Conservation (phyloP, 1,140 invertebrate species). For the Yoshiicerus persimilis region DNA sequence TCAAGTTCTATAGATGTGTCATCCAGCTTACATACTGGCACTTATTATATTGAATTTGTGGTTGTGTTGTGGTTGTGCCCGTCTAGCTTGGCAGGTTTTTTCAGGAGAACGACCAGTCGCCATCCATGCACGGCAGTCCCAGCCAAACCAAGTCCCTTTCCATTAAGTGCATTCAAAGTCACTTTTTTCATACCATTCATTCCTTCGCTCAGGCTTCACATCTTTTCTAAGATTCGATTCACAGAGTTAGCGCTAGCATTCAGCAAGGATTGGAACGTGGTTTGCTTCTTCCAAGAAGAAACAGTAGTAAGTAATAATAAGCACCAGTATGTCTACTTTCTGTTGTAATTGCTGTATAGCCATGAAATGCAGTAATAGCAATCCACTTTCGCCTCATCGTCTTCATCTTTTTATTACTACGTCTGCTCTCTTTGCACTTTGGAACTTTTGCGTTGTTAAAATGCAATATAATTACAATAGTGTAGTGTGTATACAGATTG, state of each 20-base stretch:
- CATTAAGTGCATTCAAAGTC: not conserved
- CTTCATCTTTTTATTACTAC: not conserved
- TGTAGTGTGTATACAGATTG: not conserved
- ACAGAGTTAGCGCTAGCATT: not conserved
- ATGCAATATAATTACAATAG: not conserved
- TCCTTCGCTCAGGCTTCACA: not conserved
- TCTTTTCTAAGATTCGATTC: not conserved
- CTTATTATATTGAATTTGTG: constrained; percentile 10
- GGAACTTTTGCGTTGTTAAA: not conserved
- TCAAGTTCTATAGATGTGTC: not conserved
- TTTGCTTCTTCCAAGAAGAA: not conserved
- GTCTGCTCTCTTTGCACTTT: not conserved
- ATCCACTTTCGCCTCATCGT: not conserved
- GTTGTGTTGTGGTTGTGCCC: constrained; percentile 13
- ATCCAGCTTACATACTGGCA: not conserved
- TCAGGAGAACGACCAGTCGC: not conserved
- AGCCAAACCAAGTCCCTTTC: not conserved
- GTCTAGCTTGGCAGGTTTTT: constrained; percentile 12
- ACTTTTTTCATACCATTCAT: not conserved
- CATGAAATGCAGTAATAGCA: not conserved
- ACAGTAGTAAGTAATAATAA: not conserved
- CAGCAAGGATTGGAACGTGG: not conserved
- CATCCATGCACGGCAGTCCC: not conserved
- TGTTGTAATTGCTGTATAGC: not conserved
- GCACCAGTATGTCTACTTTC: not conserved